Evolutionary conservation across 1,140 invertebrate genomes (phyloP).

Genomic region (Gonioctena quinquepunctata): DNA sequence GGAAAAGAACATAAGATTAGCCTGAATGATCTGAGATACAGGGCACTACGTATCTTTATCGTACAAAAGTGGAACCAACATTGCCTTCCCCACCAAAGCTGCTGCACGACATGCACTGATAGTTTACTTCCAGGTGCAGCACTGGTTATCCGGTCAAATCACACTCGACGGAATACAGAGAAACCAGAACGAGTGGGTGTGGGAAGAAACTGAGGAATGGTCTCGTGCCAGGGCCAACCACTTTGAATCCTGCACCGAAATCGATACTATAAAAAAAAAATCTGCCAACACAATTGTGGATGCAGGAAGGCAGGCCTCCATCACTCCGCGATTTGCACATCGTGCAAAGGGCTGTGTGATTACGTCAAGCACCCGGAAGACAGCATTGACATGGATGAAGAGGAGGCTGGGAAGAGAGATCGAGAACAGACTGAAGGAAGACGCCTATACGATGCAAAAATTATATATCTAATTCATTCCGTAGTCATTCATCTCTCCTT

Average conservation of each 20-base stretch:
- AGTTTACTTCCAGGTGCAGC: constrained; percentile 7
- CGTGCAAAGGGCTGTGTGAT: neutral
- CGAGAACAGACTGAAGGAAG: neutral
- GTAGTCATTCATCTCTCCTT: neutral
- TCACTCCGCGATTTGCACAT: constrained; percentile 8
- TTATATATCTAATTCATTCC: constrained; percentile 6
- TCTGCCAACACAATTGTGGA: neutral
- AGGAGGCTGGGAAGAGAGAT: too few species aligned
- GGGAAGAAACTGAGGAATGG: neutral
- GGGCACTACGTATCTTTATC: neutral
- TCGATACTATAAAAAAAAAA: neutral
- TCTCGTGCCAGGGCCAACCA: constrained; percentile 9
- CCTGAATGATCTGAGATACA: too few species aligned
- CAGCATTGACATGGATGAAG: neutral
- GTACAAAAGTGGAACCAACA: constrained; percentile 10
- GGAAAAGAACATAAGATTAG: neutral
- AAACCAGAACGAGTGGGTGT: neutral
- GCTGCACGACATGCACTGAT: neutral
- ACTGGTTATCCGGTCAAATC: too few species aligned
- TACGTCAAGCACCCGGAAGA: neutral
- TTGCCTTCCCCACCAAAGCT: neutral
- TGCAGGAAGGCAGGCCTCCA: constrained; percentile 3
- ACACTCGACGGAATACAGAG: constrained; percentile 3
- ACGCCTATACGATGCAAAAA: neutral
- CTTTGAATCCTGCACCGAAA: constrained; percentile 4